Percentiles rank a stretch among this genome's conserved stretches.
These are phyloP conservation scores for Dendroctonus ponderosae DNA, from an alignment of 1,140 invertebrate species.

Conservation along the genomic window DNA sequence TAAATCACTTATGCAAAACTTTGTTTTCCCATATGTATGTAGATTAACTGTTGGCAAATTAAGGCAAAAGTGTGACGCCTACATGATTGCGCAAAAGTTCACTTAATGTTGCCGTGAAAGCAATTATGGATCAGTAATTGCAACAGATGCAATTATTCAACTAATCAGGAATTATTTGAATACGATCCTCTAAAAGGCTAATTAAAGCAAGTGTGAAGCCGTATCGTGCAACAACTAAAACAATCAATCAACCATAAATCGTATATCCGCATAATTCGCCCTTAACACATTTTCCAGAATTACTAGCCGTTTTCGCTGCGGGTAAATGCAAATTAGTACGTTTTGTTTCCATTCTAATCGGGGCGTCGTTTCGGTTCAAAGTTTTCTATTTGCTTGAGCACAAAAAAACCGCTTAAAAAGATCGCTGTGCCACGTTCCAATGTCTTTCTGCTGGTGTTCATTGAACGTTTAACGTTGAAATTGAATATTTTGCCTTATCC, in stretches of 20 bases:
- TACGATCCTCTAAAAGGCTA: not conserved
- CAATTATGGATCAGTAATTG: not conserved
- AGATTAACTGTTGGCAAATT: not conserved
- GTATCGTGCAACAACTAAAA: constrained; percentile 3
- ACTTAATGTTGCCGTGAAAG: not conserved
- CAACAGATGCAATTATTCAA: not conserved
- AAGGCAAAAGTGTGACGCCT: not conserved
- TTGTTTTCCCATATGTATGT: not conserved
- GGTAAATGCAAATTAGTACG: constrained; percentile 23
- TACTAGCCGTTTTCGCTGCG: constrained; percentile 11
- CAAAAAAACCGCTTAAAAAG: no score
- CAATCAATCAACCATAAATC: constrained; percentile 16
- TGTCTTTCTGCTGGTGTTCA: no score
- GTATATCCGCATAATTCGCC: constrained; percentile 19
- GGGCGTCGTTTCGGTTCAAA: no score
- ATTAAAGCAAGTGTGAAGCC: not conserved
- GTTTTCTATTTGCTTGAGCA: no score
- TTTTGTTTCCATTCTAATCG: constrained; percentile 18
- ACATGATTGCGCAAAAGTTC: not conserved
- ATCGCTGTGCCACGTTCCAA: no score
- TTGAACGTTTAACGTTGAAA: no score
- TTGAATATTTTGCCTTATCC: no score
- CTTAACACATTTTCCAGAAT: constrained; percentile 24
- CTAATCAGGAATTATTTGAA: not conserved
- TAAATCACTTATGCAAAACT: not conserved